Evolutionary conservation across 2,797 vertebrate species (phyloP).

Genomic region (Oreochromis mossambicus): DNA sequence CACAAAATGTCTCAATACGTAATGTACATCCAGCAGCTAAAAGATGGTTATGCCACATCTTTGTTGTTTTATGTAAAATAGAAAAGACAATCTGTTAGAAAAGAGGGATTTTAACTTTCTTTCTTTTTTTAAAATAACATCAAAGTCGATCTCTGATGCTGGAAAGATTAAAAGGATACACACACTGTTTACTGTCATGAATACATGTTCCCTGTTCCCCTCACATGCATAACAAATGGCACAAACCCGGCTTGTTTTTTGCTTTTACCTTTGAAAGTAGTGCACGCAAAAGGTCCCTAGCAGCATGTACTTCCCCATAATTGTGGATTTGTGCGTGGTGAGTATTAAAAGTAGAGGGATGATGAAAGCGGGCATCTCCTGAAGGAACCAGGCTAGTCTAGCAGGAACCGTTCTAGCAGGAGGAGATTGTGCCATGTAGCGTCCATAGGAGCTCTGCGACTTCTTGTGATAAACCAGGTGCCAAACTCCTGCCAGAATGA

Average conservation of each 20-base stretch:
- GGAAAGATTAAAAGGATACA: not conserved
- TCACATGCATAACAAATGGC: not conserved
- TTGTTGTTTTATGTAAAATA: not conserved
- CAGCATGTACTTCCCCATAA: slow-evolving; percentile 72
- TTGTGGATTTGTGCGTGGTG: slow-evolving; percentile 39
- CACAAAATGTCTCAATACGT: not conserved
- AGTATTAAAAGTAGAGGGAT: slow-evolving; percentile 75
- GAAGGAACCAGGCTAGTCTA: slow-evolving; percentile 83
- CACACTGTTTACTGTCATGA: not conserved
- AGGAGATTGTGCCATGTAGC: slow-evolving; percentile 59
- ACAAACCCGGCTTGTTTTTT: not conserved
- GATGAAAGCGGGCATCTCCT: slow-evolving; percentile 84
- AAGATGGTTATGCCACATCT: not conserved
- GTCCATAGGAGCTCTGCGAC: slow-evolving; percentile 76
- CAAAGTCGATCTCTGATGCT: not conserved
- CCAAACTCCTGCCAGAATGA: slow-evolving; percentile 65
- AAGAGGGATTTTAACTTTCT: not conserved
- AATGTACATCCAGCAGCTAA: not conserved
- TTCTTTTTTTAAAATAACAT: not conserved
- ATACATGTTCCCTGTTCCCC: not conserved
- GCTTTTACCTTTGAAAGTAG: slow-evolving; percentile 88
- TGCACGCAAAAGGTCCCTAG: slow-evolving; percentile 83
- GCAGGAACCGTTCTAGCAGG: slow-evolving; percentile 71
- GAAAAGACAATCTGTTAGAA: not conserved
- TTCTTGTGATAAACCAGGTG: slow-evolving; percentile 53